Evolutionary conservation across 2,113 vertebrate genomes (phyloP).

Genomic region (Apeltes quadracus): DNA sequence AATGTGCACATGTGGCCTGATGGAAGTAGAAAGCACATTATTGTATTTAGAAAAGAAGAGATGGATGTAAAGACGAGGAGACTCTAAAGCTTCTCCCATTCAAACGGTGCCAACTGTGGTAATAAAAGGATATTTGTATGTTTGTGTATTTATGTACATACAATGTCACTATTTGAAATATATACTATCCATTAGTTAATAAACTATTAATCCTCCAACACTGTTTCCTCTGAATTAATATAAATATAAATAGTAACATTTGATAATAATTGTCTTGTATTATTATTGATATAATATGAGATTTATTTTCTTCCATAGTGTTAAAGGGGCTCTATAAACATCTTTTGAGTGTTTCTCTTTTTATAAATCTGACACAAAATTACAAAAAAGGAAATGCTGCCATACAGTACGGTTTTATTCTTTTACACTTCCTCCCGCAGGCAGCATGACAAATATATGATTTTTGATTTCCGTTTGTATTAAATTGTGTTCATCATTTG

Average conservation of each 20-base stretch:
- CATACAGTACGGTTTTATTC: neutral
- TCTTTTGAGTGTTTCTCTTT: no score
- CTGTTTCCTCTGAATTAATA: no score
- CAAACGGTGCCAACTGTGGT: constrained; percentile 36
- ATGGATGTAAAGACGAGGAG: constrained; percentile 1
- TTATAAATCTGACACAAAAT: no score
- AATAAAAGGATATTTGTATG: constrained; percentile 29
- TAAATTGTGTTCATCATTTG: neutral
- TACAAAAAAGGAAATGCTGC: no score
- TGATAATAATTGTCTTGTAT: no score
- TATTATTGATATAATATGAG: no score
- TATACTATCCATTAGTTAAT: constrained; percentile 31
- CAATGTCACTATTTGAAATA: constrained; percentile 38
- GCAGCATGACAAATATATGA: neutral
- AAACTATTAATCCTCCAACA: constrained; percentile 20
- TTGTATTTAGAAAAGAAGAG: neutral
- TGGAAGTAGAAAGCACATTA: neutral
- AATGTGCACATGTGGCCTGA: constrained; percentile 18
- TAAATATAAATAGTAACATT: no score
- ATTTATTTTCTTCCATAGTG: no score
- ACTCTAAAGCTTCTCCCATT: constrained; percentile 19
- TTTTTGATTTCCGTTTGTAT: neutral
- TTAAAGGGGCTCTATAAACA: no score
- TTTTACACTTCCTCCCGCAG: neutral
- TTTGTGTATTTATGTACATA: constrained; percentile 46